Evolutionary conservation across 2,797 vertebrate species (phyloP), one percentile per base, ranked within the genome.

Genomic region (Eulemur albifrons): DNA sequence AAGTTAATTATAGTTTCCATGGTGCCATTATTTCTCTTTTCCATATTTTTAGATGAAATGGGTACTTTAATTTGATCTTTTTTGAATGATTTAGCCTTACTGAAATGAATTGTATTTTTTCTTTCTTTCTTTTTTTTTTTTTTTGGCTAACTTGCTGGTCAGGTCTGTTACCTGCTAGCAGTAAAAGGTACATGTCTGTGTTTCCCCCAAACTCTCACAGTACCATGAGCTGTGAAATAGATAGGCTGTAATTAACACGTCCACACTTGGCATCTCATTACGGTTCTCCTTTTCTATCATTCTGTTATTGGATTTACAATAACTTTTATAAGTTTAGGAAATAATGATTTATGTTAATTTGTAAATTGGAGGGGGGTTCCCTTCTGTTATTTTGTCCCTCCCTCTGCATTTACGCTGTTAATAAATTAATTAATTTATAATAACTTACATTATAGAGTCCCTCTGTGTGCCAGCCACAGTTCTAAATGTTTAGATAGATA

Each of bases 261-360:
- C 13, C 11, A 12, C 63, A 32, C 35, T 45, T 8, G n/a, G 13
- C 32, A 9, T 76, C 67, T 87, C 75, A 20, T 18, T 57, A 1
- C 0, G 13, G 4, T 12, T 67, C 35, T 69, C 83, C 52, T 14
- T 61, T 38, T 67, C 48, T 81, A 7, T 23, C 20, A 10, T 35
- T 54, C 15, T 52, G 57, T 21, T 61, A 30, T 2, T 85, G 7
- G 59, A 63, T 67, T 88, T 45, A 52, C 38, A 82, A 69, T 57
- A 40, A 38, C 18, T 83, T 92, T 63, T 30, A 3, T 30, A 90
- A 79, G 35, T 72, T 76, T 77, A 83, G 25, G 45, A 84, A 86
- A 43, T 1, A 84, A 32, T 20, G 23, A 54, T n/a, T 75, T 48
- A 18, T 54, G 57, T 80, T 86, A 67, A 85, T 90, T 92, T 96